Base-by-base conservation (phyloP, 2,797 vertebrate species). In the Lepilemur septentrionalis region DNA sequence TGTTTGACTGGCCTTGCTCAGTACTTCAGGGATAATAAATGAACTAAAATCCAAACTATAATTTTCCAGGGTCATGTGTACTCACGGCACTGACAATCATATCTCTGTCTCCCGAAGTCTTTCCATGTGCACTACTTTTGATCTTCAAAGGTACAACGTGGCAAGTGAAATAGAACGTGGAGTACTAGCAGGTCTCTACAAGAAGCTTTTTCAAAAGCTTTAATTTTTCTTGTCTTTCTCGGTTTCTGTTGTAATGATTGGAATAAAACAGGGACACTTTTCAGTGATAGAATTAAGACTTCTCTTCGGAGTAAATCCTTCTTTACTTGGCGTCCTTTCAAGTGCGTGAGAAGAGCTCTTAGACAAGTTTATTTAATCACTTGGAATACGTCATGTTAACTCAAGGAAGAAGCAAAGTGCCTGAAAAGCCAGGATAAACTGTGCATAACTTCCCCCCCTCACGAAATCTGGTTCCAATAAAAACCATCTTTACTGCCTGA, bases 401-500 rank as follows among this genome's bases (percentile, higher is more conserved):
- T 93, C 94, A 69, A 35, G 91, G 89, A 88, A 94, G 84, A 94
- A 87, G 83, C 61, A 85, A 91, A 86, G 73, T 79, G 85, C 90
- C 75, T 91, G 95, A 95, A 94, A 93, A 97, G 82, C 94, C 94
- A 94, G 91, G 75, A 97, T 96, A 95, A 96, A 96, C 97, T 97
- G 81, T 76, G 96, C 93, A 35, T 93, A 93, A 94, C 91, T 93
- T 92, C 90, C 30, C 5, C 28, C 52, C 50, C 61, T 98, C 95
- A 97, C 96, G 93, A 98, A 98, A 97, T 98, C 98, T 97, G 95
- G 96, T 96, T 98, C 97, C 97, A 97, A 97, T 98, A 97, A 98
- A 98, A 98, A 96, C 95, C 93, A 97, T 97, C 93, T 97, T 98
- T 98, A 98, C 93, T 98, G 98, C 98, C 98, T 93, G 95, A 96